Percentiles rank a stretch among this genome's conserved stretches.
Conservation (phyloP, 2,797 vertebrate species). For the Gadopsis bispinosus region DNA sequence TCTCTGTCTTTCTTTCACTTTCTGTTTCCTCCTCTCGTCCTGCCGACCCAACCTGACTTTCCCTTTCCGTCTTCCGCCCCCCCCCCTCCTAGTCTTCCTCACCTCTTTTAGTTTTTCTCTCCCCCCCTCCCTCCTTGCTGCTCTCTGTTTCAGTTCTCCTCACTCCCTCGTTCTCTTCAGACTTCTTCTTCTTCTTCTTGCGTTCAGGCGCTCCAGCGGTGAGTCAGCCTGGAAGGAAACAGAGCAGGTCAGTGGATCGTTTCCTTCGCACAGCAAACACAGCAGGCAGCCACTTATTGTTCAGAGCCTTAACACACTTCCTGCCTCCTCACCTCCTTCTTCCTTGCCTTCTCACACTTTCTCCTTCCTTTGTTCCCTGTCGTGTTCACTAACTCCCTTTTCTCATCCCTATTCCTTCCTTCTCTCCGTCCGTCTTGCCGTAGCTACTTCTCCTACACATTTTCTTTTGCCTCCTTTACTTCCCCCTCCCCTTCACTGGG, state of each 20-base stretch:
- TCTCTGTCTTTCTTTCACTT: slow-evolving; percentile 48
- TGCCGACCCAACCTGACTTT: slow-evolving; percentile 40
- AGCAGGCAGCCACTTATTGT: slow-evolving; percentile 77
- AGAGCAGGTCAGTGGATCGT: slow-evolving; percentile 68
- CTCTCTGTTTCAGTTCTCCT: slow-evolving; percentile 22
- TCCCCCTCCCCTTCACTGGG: slow-evolving; percentile 15
- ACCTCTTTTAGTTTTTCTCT: not conserved
- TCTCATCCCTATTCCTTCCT: not conserved
- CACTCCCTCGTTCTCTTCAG: slow-evolving; percentile 16
- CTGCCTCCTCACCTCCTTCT: slow-evolving; percentile 65
- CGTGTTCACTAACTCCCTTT: not conserved
- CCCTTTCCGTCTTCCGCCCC: slow-evolving; percentile 23
- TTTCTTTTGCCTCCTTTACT: slow-evolving; percentile 7
- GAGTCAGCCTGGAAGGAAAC: slow-evolving; percentile 81
- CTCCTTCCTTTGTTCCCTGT: not conserved
- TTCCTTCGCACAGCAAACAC: slow-evolving; percentile 69
- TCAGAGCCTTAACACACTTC: slow-evolving; percentile 73
- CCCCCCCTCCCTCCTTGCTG: slow-evolving; percentile 28
- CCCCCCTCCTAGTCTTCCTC: slow-evolving; percentile 12
- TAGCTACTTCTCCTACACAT: not conserved
- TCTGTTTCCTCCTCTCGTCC: slow-evolving; percentile 44
- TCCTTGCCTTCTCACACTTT: slow-evolving; percentile 10
- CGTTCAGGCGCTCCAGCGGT: slow-evolving; percentile 61
- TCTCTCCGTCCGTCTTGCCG: not conserved
- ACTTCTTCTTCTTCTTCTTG: slow-evolving; percentile 37